Conservation (phyloP, 2,113 vertebrate genomes). For the Ptilorrhoa leucosticta region DNA sequence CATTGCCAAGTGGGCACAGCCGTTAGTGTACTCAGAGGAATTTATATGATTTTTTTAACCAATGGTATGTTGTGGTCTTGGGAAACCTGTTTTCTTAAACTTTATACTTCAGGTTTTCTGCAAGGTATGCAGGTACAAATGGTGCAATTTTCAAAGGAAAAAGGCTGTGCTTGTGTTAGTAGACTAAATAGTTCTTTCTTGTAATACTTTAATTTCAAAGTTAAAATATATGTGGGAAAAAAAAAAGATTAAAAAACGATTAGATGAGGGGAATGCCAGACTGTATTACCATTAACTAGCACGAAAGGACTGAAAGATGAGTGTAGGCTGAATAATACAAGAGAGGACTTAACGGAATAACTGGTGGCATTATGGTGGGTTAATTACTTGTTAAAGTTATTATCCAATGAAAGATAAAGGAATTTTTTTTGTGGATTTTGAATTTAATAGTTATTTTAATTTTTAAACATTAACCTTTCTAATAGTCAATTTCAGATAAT, state of each 20-base stretch:
- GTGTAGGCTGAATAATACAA: background rate
- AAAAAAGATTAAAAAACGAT: background rate
- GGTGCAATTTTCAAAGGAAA: background rate
- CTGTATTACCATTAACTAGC: background rate
- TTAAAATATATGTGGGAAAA: background rate
- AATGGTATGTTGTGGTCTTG: background rate
- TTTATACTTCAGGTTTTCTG: background rate
- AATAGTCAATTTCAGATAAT: constrained; percentile 51
- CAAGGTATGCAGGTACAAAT: background rate
- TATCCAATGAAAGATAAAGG: constrained; percentile 37
- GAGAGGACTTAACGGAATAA: background rate
- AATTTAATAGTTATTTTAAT: constrained; percentile 41
- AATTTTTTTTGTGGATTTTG: constrained; percentile 52
- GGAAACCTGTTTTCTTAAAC: background rate
- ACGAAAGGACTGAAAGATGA: background rate
- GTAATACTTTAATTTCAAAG: background rate
- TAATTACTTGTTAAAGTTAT: constrained; percentile 56
- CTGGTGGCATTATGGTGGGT: constrained; percentile 39
- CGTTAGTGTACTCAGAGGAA: background rate
- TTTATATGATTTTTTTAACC: background rate
- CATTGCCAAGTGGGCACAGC: background rate
- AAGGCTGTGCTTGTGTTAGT: background rate
- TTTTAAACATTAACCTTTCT: constrained; percentile 65
- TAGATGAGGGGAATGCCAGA: background rate
- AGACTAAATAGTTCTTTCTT: background rate